Conservation (phyloP, 1,140 invertebrate species). For the Coptotermes formosanus region DNA sequence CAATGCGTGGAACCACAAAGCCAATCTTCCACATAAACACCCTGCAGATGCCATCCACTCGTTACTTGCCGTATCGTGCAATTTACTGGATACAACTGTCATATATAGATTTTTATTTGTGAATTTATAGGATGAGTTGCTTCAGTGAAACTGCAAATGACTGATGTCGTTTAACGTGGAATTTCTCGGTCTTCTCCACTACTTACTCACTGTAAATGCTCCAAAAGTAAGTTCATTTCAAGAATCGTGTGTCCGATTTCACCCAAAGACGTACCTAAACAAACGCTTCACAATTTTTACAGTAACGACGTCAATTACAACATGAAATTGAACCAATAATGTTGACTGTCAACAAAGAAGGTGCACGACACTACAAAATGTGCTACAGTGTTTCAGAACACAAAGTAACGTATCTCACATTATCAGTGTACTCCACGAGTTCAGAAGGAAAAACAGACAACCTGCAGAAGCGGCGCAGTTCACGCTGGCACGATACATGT, state of each 20-base stretch:
- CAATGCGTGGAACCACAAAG: too few relatives aligned
- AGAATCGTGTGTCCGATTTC: background rate
- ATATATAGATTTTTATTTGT: too few relatives aligned
- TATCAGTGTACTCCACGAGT: too few relatives aligned
- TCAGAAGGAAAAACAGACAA: background rate
- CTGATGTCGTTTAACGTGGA: too few relatives aligned
- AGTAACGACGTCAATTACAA: too few relatives aligned
- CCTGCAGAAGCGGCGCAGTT: background rate
- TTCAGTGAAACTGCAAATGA: too few relatives aligned
- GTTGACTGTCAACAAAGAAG: background rate
- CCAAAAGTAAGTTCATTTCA: background rate
- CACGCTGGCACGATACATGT: background rate
- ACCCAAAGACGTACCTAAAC: background rate
- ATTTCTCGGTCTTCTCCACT: too few relatives aligned
- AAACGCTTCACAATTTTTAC: background rate
- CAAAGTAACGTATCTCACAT: background rate
- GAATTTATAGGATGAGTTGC: too few relatives aligned
- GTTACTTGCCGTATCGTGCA: too few relatives aligned
- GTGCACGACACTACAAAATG: background rate
- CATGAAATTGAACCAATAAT: background rate
- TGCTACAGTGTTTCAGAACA: background rate
- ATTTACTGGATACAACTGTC: too few relatives aligned
- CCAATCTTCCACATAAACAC: too few relatives aligned
- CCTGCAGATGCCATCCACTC: too few relatives aligned
- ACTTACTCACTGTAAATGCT: background rate